These are phyloP conservation scores for Riptortus pedestris DNA, from an alignment of 1,140 invertebrate genomes.

Conservation along the genomic window DNA sequence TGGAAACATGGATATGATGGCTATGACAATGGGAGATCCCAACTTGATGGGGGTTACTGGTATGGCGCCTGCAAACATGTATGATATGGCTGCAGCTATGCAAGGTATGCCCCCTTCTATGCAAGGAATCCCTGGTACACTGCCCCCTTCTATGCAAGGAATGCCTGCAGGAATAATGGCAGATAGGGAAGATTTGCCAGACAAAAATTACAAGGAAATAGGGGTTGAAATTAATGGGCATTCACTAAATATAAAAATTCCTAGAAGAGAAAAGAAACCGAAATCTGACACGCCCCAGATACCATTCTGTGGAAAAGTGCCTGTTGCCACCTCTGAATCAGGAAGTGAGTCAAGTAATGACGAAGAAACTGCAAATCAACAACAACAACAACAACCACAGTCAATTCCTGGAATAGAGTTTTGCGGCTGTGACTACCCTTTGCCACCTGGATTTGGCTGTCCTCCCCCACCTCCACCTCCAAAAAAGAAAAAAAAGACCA, in stretches of 20 bases:
- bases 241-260: conserved; percentile 16
- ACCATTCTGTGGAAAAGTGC: conserved; percentile 8
- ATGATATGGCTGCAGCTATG: neutral
- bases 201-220: conserved; percentile 17
- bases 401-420: conserved; percentile 8
- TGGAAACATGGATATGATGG: too few species aligned
- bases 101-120: neutral
- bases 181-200: neutral
- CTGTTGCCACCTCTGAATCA: neutral
- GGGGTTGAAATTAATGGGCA: conserved; percentile 18
- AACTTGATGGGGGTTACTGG: neutral
- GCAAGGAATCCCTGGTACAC: neutral
- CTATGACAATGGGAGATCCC: neutral
- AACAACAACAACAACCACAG: neutral
- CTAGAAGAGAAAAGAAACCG: conserved; percentile 15
- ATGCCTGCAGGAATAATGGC: neutral
- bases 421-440: conserved; percentile 25
- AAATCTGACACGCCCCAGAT: neutral
- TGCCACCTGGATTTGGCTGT: conserved; percentile 15
- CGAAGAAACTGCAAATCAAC: neutral
- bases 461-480: neutral
- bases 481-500: conserved; percentile 19
- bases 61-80: neutral
- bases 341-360: conserved; percentile 7
- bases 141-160: neutral